Percentiles rank a stretch among this genome's conserved stretches.
Evolutionary conservation across 1,140 invertebrate species (phyloP).

Genomic region (Hylaeus volcanicus): DNA sequence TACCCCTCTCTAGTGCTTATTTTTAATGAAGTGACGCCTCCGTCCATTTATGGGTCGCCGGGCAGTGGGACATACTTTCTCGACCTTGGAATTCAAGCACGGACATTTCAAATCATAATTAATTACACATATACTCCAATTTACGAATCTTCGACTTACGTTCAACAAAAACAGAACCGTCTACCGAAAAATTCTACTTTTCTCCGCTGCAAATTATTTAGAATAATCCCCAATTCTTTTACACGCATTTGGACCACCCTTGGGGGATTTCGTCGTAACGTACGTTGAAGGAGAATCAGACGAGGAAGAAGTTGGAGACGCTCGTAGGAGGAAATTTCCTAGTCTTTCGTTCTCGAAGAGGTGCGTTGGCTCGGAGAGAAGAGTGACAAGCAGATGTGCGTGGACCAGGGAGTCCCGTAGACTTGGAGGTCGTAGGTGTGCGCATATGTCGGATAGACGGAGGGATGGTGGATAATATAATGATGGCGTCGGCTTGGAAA

Average conservation of each 20-base stretch:
- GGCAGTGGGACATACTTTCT: no score
- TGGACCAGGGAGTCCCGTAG: conserved; percentile 45
- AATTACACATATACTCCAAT: no score
- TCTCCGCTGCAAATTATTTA: no score
- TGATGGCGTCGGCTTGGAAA: conserved; percentile 79
- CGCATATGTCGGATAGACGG: conserved; percentile 71
- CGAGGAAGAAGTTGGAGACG: background rate
- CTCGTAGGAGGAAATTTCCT: background rate
- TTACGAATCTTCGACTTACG: no score
- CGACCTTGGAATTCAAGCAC: no score
- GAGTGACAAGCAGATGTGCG: conserved; percentile 37
- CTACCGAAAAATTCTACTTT: no score
- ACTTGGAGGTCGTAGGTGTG: conserved; percentile 62
- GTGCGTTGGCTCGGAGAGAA: background rate
- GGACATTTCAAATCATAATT: no score
- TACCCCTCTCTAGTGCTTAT: conserved; percentile 75
- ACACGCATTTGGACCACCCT: no score
- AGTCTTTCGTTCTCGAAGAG: background rate
- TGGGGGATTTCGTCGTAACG: background rate
- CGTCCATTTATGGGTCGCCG: background rate
- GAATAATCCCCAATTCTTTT: no score
- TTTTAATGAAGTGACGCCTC: conserved; percentile 77
- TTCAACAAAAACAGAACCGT: no score
- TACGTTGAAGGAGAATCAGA: background rate
- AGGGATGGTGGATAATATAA: conserved; percentile 82